phyloP scores from a whole-genome alignment of 1,140 invertebrate genomes.

The Ladona fulva region DNA sequence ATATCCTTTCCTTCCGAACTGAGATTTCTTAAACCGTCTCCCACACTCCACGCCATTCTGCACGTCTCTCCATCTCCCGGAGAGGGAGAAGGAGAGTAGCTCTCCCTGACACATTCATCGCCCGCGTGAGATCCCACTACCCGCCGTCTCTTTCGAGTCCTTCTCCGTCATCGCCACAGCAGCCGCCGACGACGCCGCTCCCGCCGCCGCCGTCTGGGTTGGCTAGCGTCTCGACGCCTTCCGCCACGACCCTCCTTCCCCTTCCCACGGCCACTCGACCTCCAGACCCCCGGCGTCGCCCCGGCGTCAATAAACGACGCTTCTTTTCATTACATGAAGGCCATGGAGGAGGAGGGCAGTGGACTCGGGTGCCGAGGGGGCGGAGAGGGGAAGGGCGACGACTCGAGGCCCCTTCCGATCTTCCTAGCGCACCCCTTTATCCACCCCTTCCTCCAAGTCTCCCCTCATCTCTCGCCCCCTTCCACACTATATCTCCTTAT shows the following conservation, averaged over 20 bases:
- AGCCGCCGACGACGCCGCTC: background rate
- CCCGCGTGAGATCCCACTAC: background rate
- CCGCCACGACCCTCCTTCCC: background rate
- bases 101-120: background rate
- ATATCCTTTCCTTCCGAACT: background rate
- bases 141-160: background rate
- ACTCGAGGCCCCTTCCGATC: background rate
- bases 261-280: background rate
- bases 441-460: background rate
- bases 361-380: background rate
- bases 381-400: background rate
- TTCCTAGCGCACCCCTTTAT: background rate
- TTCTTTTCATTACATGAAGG: slow-evolving; percentile 10
- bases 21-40: background rate
- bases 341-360: slow-evolving; percentile 3
- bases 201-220: background rate
- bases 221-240: slow-evolving; percentile 5
- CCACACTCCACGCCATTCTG: slow-evolving; percentile 13
- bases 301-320: slow-evolving; percentile 6
- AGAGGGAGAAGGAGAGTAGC: slow-evolving; percentile 7
- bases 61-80: slow-evolving; percentile 11
- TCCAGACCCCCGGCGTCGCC: slow-evolving; percentile 2
- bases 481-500: background rate
- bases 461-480: background rate
- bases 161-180: slow-evolving; percentile 12